Percentiles rank a stretch among this genome's conserved stretches.
Evolutionary conservation across 2,888 invertebrate species (phyloP).

Genomic region (Tetrapedia diversipes): DNA sequence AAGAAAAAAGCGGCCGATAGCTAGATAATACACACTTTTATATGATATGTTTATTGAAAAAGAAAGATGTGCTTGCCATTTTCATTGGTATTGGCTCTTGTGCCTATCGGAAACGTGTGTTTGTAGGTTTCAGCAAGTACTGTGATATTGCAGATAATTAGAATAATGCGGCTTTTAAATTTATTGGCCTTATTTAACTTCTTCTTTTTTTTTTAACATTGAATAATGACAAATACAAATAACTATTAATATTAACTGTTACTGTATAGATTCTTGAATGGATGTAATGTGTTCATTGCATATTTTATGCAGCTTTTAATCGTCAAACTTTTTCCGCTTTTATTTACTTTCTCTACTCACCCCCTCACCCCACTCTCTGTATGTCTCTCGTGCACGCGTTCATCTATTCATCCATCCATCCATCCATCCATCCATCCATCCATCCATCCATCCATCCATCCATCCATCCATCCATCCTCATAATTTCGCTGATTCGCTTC

Average conservation of each 20-base stretch:
- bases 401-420: neutral
- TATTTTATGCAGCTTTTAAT: constrained; percentile 71
- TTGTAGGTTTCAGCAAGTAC: constrained; percentile 82
- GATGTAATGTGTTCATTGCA: constrained; percentile 79
- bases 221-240: constrained; percentile 72
- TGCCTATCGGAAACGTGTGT: constrained; percentile 74
- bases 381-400: too few species aligned
- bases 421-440: neutral
- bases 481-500: neutral
- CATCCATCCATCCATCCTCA: neutral
- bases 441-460: neutral
- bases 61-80: constrained; percentile 77
- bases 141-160: constrained; percentile 83
- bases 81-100: constrained; percentile 74
- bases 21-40: constrained; percentile 60
- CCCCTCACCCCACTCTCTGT: neutral
- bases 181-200: constrained; percentile 77
- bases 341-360: neutral
- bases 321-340: constrained; percentile 47
- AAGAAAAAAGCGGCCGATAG: constrained; percentile 56
- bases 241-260: constrained; percentile 70
- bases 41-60: constrained; percentile 53
- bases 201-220: constrained; percentile 75
- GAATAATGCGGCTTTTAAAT: constrained; percentile 79
- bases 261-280: constrained; percentile 75